phyloP scores from a whole-genome alignment of 1,140 invertebrate genomes.

The Diorhabda sublineata region DNA sequence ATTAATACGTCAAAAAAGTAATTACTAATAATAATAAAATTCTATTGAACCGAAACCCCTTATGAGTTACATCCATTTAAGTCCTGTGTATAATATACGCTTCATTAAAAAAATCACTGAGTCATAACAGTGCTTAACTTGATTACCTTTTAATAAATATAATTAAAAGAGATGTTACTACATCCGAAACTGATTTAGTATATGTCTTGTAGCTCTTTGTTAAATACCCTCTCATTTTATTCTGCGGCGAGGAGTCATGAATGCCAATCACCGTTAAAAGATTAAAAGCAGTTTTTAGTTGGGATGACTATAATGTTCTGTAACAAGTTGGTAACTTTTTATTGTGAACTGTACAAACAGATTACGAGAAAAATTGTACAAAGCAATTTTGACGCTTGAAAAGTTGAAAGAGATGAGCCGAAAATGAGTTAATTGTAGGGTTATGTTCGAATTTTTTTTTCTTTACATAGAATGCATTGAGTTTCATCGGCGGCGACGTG shows the following conservation, averaged over 20 bases:
- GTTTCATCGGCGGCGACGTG: too few relatives aligned
- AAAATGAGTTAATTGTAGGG: too few relatives aligned
- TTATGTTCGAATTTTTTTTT: too few relatives aligned
- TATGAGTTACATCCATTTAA: background rate
- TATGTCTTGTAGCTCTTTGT: background rate
- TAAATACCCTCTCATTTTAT: conserved; percentile 1
- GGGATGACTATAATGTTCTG: background rate
- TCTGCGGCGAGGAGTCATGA: background rate
- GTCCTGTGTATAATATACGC: background rate
- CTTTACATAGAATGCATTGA: too few relatives aligned
- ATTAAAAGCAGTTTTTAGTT: background rate
- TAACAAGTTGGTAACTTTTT: background rate
- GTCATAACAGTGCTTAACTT: conserved; percentile 17
- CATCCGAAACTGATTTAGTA: conserved; percentile 4
- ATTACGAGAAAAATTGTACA: background rate
- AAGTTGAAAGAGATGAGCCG: too few relatives aligned
- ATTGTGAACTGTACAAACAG: background rate
- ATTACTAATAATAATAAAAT: background rate
- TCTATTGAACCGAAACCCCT: background rate
- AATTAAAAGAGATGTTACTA: conserved; percentile 12
- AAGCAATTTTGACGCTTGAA: too few relatives aligned
- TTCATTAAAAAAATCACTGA: conserved; percentile 7
- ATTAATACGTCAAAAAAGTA: conserved; percentile 1
- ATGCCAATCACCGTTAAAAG: conserved; percentile 7
- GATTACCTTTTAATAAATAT: conserved; percentile 16